Conservation (phyloP, 2,888 invertebrate species). For the Agrotis puta region DNA sequence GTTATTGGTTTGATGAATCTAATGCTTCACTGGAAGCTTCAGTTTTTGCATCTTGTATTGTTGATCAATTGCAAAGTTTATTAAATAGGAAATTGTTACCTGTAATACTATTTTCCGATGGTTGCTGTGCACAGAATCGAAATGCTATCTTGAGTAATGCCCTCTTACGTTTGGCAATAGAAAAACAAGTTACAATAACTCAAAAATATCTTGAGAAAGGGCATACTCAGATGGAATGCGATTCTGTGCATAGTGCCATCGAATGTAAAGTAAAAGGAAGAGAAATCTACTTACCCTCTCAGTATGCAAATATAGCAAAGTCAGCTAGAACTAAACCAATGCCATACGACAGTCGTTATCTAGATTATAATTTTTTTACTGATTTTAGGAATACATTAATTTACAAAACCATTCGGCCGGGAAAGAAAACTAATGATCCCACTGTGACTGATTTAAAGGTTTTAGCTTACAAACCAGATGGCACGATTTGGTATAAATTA, state of each 20-base stretch:
- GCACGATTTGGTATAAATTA: conserved; percentile 18
- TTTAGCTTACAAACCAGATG: conserved; percentile 24
- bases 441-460: conserved; percentile 24
- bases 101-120: too few species aligned
- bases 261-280: conserved; percentile 33
- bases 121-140: conserved; percentile 35
- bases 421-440: conserved; percentile 30
- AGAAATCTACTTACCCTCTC: conserved; percentile 1
- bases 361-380: conserved; percentile 22
- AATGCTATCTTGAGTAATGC: conserved; percentile 35
- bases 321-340: conserved; percentile 12
- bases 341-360: background rate
- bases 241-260: conserved; percentile 24
- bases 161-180: conserved; percentile 32
- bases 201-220: conserved; percentile 46
- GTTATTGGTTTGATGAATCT: conserved; percentile 42
- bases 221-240: conserved; percentile 43
- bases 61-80: conserved; percentile 24
- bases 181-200: conserved; percentile 35
- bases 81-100: conserved; percentile 34
- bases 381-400: conserved; percentile 33
- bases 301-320: conserved; percentile 1
- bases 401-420: conserved; percentile 36
- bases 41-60: conserved; percentile 34
- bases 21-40: conserved; percentile 44